phyloP scores from a whole-genome alignment of 1,140 invertebrate genomes.

The Telenomus remus region DNA sequence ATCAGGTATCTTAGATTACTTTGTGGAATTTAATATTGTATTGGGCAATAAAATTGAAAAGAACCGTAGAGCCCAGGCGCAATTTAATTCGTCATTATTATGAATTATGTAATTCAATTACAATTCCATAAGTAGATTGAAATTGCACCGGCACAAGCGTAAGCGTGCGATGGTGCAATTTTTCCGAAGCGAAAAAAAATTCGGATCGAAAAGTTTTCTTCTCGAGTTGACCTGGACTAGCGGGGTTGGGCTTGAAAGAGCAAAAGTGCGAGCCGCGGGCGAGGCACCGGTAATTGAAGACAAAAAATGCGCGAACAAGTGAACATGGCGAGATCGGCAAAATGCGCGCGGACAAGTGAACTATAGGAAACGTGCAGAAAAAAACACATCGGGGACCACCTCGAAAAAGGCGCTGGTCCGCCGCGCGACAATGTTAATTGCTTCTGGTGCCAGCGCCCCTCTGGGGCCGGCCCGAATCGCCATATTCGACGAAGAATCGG shows the following conservation, averaged over 20 bases:
- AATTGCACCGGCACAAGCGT: not conserved
- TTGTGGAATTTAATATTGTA: conserved; percentile 42
- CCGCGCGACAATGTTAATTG: conserved; percentile 64
- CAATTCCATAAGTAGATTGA: conserved; percentile 1
- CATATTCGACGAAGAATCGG: conserved; percentile 54
- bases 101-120: conserved; percentile 47
- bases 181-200: too few species aligned
- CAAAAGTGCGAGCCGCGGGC: conserved; percentile 25
- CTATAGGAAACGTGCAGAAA: conserved; percentile 38
- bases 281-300: conserved; percentile 60
- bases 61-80: conserved; percentile 8
- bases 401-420: conserved; percentile 33
- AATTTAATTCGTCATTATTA: conserved; percentile 43
- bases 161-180: too few species aligned
- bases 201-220: too few species aligned
- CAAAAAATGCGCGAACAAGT: conserved; percentile 56
- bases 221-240: too few species aligned
- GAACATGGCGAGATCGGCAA: conserved; percentile 24
- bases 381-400: not conserved
- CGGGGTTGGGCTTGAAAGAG: conserved; percentile 10
- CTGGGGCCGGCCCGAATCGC: conserved; percentile 58
- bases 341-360: conserved; percentile 29
- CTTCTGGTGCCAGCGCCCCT: conserved; percentile 48
- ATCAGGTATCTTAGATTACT: conserved; percentile 42
- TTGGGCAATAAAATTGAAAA: conserved; percentile 48